Percentiles rank a stretch among this genome's conserved stretches.
phyloP scores from a whole-genome alignment of 1,140 invertebrate genomes.

The Aphelinus certus region DNA sequence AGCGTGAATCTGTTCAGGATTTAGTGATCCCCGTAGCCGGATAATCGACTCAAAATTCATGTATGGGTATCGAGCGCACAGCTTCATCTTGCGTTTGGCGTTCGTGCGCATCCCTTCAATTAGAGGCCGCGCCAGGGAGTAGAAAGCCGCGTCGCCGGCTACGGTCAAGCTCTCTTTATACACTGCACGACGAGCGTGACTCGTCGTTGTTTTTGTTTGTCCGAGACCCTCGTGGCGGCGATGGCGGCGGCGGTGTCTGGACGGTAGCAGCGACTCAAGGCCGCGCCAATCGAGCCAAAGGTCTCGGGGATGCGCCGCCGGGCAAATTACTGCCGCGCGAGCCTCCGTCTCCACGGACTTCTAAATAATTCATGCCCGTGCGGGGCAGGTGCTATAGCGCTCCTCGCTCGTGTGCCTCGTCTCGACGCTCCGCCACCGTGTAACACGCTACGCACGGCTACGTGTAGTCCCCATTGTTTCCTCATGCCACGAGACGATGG shows the following conservation, averaged over 20 bases:
- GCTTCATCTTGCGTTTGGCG: no score
- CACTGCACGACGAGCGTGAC: no score
- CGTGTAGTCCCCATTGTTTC: no score
- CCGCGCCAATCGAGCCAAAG: constrained; percentile 19
- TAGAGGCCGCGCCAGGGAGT: background rate
- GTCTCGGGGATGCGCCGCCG: constrained; percentile 21
- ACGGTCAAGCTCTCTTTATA: no score
- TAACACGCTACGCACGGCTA: no score
- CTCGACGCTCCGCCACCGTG: no score
- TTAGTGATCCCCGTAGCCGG: no score
- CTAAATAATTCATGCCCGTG: constrained; percentile 36
- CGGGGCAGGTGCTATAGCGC: constrained; percentile 8
- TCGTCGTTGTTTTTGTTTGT: constrained; percentile 14
- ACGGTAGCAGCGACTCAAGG: constrained; percentile 17
- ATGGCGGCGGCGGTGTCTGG: background rate
- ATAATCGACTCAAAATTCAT: no score
- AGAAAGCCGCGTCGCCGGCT: background rate
- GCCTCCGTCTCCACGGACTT: constrained; percentile 22
- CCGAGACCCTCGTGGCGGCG: background rate
- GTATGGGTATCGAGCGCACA: no score
- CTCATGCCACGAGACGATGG: no score
- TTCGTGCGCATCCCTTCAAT: background rate
- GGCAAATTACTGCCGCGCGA: constrained; percentile 16
- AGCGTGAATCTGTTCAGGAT: no score
- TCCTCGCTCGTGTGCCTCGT: no score